phyloP scores from a whole-genome alignment of 2,113 vertebrate species.

The Alectura lathami region DNA sequence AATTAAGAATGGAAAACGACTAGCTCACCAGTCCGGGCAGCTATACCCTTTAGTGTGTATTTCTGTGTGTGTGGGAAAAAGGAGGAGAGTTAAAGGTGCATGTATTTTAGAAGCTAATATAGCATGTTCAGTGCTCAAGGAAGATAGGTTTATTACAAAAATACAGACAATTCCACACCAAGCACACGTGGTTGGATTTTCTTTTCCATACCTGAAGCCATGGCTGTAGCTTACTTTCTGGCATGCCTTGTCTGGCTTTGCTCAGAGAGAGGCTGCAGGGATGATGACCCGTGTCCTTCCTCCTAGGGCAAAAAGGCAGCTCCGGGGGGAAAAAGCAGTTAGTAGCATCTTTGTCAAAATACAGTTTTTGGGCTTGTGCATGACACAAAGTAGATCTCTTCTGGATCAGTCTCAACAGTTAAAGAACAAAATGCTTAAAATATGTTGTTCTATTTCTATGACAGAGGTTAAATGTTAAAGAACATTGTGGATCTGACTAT shows the following conservation, averaged over 20 bases:
- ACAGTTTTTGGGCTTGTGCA: neutral
- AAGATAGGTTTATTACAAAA: neutral
- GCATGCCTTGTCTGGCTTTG: neutral
- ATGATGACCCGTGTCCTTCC: too few species aligned
- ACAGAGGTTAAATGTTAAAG: slow-evolving; percentile 15
- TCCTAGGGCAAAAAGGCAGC: neutral
- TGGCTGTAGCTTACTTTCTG: neutral
- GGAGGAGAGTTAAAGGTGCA: neutral
- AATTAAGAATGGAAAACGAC: neutral
- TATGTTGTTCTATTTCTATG: neutral
- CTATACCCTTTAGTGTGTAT: neutral
- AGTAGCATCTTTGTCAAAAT: neutral
- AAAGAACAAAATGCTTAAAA: neutral
- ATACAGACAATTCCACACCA: neutral
- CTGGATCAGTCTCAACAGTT: neutral
- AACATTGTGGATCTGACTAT: neutral
- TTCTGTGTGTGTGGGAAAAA: neutral
- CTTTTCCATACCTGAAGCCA: neutral
- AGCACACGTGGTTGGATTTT: neutral
- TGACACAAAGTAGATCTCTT: neutral
- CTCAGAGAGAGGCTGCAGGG: neutral
- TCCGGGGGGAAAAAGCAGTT: neutral
- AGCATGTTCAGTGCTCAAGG: neutral
- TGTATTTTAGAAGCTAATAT: neutral
- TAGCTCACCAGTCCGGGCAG: neutral